Evolutionary conservation across 2,888 invertebrate genomes (phyloP).

Genomic region (Andrena marginata): DNA sequence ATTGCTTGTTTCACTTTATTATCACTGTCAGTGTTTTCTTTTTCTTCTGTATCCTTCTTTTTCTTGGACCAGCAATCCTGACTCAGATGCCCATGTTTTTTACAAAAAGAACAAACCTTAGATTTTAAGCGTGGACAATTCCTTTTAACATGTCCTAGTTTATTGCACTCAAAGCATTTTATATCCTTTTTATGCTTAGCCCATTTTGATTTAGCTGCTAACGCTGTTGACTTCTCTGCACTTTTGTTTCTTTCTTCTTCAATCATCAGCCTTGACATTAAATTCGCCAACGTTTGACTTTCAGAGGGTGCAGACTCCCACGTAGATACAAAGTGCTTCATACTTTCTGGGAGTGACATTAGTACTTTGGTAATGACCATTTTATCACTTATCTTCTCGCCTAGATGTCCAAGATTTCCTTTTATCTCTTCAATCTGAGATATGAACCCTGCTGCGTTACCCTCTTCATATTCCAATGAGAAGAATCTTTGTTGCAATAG

Average conservation of each 20-base stretch:
- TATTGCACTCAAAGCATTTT: too few relatives aligned
- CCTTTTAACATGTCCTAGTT: not conserved
- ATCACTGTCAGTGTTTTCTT: not conserved
- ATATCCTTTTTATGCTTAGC: too few relatives aligned
- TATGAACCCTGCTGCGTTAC: not conserved
- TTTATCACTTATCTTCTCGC: not conserved
- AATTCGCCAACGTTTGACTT: not conserved
- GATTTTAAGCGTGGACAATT: not conserved
- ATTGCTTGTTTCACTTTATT: not conserved
- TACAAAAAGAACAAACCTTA: not conserved
- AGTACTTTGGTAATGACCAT: not conserved
- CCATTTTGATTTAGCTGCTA: not conserved
- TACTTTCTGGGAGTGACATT: not conserved
- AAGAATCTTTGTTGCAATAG: not conserved
- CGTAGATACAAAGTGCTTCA: not conserved
- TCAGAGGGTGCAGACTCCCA: slow-evolving; percentile 6
- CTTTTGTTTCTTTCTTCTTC: slow-evolving; percentile 5
- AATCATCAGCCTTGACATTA: not conserved
- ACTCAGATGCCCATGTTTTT: not conserved
- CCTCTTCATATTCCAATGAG: not conserved
- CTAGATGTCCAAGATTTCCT: not conserved
- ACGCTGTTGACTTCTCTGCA: not conserved
- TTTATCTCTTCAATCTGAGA: not conserved
- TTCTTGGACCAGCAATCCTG: not conserved
- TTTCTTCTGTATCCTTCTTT: not conserved